phyloP scores from a whole-genome alignment of 2,797 vertebrate genomes.

The Tenualosa ilisha region DNA sequence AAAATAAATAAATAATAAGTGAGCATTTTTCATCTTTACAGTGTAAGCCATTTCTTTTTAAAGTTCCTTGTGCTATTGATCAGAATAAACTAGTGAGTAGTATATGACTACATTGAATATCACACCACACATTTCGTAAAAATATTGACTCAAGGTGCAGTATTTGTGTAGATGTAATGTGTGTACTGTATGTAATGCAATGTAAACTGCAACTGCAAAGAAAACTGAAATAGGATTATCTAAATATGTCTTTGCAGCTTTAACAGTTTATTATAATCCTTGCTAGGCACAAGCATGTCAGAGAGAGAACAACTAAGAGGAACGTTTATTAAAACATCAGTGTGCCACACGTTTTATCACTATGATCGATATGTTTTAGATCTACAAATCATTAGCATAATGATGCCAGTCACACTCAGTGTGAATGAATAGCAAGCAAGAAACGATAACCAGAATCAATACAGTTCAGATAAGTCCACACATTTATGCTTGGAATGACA shows the following conservation, averaged over 20 bases:
- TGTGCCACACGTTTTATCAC: neutral
- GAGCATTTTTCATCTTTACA: neutral
- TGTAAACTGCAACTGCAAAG: constrained; percentile 4
- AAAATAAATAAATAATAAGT: no score
- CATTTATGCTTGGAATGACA: neutral
- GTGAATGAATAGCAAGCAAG: neutral
- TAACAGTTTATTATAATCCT: constrained; percentile 44
- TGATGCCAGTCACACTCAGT: neutral
- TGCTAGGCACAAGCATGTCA: neutral
- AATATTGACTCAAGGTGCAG: constrained; percentile 1
- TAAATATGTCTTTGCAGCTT: constrained; percentile 26
- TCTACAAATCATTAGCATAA: neutral
- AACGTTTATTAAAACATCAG: neutral
- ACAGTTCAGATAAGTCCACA: neutral
- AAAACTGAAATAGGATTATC: constrained; percentile 50
- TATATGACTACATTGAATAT: neutral
- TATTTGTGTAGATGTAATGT: neutral
- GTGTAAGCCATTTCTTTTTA: neutral
- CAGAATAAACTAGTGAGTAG: neutral
- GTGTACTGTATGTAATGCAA: neutral
- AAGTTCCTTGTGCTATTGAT: no score
- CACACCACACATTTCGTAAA: neutral
- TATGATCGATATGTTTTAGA: neutral
- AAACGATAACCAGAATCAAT: neutral
- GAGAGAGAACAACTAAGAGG: neutral